Base-by-base conservation (phyloP, 1,140 invertebrate species). In the Chironomus tepperi region DNA sequence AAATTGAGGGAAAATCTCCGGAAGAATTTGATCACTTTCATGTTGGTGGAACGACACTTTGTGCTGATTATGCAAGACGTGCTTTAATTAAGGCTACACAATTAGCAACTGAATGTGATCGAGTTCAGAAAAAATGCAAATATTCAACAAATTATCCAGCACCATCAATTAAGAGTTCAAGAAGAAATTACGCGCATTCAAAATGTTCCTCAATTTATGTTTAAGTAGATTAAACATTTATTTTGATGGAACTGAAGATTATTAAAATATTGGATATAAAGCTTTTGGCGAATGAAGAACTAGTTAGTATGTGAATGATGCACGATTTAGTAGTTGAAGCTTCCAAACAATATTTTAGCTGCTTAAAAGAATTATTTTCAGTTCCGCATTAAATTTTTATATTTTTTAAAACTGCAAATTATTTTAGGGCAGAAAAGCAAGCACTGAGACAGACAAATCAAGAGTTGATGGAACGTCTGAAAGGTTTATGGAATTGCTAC, bases 401-500 rank as follows among this genome's bases (percentile, higher is more conserved):
- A 8, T 34, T 34, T 74, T 73, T 42, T 34, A 18, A 1, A 3
- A 70, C 9, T 74, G 21, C 42, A 73, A 43, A 42, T n/a, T 77
- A 77, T 84, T 84, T 80, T 84, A 85, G 84, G 83, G 78, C 79
- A 78, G 86, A 87, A 78, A 86, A 83, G 79, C 79, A 81, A 80
- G 83, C 85, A 79, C 82, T 86, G 78, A 83, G 85, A 80, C 84
- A 83, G 78, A 86, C 84, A 79, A 87, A 87, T 77, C 80, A 82
- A 77, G 85, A 87, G 77, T 82, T 87, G 77, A 86, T 87, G 86
- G 83, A 84, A 79, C 86, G 85, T 78, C 82, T 87, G 18, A 83
- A 83, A 78, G 84, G 84, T 76, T 80, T 87, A 73, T 87, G 86
- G 86, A 83, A 79, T 79, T 85, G 84, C 81, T 86, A 87, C 82